Evolutionary conservation across 2,113 vertebrate genomes (phyloP).

Genomic region (Sinocyclocheilus grahami): DNA sequence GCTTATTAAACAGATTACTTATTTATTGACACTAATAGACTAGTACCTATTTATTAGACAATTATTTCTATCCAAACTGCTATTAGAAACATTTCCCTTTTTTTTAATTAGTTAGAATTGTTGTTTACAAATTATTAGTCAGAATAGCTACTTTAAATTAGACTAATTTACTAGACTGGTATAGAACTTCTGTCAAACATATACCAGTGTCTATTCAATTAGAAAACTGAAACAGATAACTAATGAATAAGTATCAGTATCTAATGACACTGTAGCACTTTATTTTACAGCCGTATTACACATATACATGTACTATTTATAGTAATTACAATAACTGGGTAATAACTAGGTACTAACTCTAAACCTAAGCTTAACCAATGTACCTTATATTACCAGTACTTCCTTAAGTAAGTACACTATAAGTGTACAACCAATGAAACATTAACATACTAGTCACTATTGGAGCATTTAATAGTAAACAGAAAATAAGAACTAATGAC

Average conservation of each 20-base stretch:
- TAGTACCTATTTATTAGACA: not conserved
- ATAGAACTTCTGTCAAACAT: not conserved
- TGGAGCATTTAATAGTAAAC: not conserved
- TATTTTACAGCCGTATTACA: not conserved
- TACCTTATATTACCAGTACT: too few relatives aligned
- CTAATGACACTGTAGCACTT: not conserved
- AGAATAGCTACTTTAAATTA: not conserved
- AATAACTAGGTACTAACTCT: not conserved
- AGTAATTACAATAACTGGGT: not conserved
- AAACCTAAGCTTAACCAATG: not conserved
- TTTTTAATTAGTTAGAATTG: not conserved
- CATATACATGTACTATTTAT: not conserved
- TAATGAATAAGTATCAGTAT: not conserved
- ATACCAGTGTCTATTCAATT: not conserved
- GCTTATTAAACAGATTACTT: not conserved
- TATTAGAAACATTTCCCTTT: not conserved
- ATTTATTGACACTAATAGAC: not conserved
- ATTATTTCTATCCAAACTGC: not conserved
- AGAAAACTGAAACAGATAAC: not conserved
- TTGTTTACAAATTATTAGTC: not conserved
- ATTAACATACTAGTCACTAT: not conserved
- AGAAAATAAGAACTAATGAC: not conserved
- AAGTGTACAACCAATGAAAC: not conserved
- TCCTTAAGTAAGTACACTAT: too few relatives aligned
- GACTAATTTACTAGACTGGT: not conserved